Base-by-base conservation (phyloP, 2,888 invertebrate genomes). In the Limenitis camilla region DNA sequence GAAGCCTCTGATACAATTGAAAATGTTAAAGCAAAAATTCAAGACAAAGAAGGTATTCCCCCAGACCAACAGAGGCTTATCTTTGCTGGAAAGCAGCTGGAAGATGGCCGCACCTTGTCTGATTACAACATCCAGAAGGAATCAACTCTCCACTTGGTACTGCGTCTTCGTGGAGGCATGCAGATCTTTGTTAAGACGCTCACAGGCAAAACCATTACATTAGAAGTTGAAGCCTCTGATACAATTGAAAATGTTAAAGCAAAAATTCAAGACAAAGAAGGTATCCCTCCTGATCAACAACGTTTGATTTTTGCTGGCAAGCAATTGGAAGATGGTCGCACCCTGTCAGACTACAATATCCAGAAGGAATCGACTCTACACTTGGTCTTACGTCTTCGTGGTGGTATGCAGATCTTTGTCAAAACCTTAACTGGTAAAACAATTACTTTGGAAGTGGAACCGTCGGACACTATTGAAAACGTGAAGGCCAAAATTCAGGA, bases 241-340 rank as follows among this genome's bases (percentile, higher is more conserved):
- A 75, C 54, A 19, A 19, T 19, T 19, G 19, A 19, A 1, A 81
- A 80, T 68, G 81, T 81, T 0, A 81, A 81, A 4, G 80, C 80
- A 0, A 81, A 81, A 31, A 81, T 81, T 3, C 81, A 81, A 28
- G 81, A 82, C 40, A 82, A 82, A n/a, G 81, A 70, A 49, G 89
- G 89, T 2, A 90, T 90, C 57, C 90, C 90, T 2, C 90, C 90
- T 76, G 81, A 82, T 60, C 81, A 82, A 42, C 81, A 82, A 63
- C 61, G 19, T 19, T 19, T 19, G 3, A 19, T 19, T 19, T 19
- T 19, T 19, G 19, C 19, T 19, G 19, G 19, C 3, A 19, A 72
- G 5, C 59, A 61, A 74, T 36, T 81, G 66, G 81, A 78, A 58
- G 77, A 78, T 54, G 77, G 77, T 0, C 71, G 74, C 49, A 74